Percentiles rank a stretch among this genome's conserved stretches.
Evolutionary conservation across 2,888 invertebrate species (phyloP).

Genomic region (Mellilla xanthometata): DNA sequence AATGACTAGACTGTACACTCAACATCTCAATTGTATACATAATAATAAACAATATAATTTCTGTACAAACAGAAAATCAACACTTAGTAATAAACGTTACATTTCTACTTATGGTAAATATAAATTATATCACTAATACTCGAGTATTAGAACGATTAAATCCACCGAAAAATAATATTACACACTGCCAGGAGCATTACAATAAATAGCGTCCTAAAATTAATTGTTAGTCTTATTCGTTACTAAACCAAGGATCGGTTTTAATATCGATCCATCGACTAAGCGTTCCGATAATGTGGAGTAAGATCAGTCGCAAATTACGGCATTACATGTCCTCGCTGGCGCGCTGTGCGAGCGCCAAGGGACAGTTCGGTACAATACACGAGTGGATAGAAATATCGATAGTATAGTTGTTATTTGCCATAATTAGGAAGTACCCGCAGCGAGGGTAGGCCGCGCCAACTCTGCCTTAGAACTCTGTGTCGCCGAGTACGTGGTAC

Average conservation of each 20-base stretch:
- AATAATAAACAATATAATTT: conserved; percentile 74
- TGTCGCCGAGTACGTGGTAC: conserved; percentile 93
- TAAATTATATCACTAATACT: conserved; percentile 79
- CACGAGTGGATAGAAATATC: conserved; percentile 17
- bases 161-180: conserved; percentile 76
- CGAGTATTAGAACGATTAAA: conserved; percentile 80
- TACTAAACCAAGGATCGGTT: conserved; percentile 58
- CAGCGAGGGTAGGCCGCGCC: conserved; percentile 29
- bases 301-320: conserved; percentile 41
- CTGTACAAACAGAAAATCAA: conserved; percentile 79
- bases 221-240: conserved; percentile 76
- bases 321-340: conserved; percentile 18
- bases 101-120: conserved; percentile 76
- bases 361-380: conserved; percentile 19
- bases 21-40: conserved; percentile 74
- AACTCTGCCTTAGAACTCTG: conserved; percentile 75
- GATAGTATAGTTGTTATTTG: conserved; percentile 27
- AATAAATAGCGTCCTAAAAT: conserved; percentile 65
- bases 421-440: conserved; percentile 35
- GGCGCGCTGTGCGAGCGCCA: conserved; percentile 23
- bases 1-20: conserved; percentile 81
- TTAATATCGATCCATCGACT: conserved; percentile 48
- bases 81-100: conserved; percentile 77
- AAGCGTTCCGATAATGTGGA: conserved; percentile 44
- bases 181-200: conserved; percentile 70